These are phyloP conservation scores for Mellivora capensis DNA, from an alignment of 2,113 vertebrate species.

Conservation along the genomic window DNA sequence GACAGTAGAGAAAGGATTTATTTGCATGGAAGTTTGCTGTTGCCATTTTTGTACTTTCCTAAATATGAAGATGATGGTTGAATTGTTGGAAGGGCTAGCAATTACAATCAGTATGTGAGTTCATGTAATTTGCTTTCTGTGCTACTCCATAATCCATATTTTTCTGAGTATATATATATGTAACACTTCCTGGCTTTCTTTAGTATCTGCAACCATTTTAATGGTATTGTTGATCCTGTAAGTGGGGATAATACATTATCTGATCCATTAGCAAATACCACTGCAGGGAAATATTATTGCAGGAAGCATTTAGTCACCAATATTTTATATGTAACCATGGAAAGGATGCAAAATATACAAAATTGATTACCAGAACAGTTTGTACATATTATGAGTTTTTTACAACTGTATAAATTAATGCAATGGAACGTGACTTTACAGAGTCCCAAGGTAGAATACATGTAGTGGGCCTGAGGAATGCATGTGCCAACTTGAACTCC, in stretches of 20 bases:
- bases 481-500: background rate
- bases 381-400: background rate
- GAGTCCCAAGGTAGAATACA: background rate
- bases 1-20: background rate
- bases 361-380: background rate
- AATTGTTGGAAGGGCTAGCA: slow-evolving; percentile 64
- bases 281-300: background rate
- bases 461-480: background rate
- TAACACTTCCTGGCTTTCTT: slow-evolving; percentile 22
- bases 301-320: background rate
- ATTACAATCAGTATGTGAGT: slow-evolving; percentile 65
- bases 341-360: background rate
- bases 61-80: slow-evolving; percentile 60
- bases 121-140: slow-evolving; percentile 51
- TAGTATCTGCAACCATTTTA: background rate
- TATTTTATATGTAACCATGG: background rate
- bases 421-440: background rate
- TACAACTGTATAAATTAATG: background rate
- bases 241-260: background rate
- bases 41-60: slow-evolving; percentile 53
- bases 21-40: slow-evolving; percentile 45
- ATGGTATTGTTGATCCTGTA: background rate
- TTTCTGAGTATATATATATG: slow-evolving; percentile 10
- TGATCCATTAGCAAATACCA: background rate
- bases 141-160: slow-evolving; percentile 39